A percentile compares a stretch with the other conserved stretches of the same genome.
phyloP scores from a whole-genome alignment of 2,797 vertebrate species.

The Mormyrops attenuatus region DNA sequence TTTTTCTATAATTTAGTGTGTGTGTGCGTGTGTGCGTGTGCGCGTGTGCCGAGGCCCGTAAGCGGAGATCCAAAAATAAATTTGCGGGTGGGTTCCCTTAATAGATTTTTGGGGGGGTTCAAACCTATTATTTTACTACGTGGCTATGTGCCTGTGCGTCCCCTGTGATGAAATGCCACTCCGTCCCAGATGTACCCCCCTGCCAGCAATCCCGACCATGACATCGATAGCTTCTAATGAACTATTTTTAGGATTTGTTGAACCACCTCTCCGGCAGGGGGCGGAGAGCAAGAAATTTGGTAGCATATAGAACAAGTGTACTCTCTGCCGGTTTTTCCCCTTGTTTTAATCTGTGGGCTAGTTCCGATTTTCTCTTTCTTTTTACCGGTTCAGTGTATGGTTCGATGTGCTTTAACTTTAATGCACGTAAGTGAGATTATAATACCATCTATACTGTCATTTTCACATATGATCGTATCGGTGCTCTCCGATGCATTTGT shows the following conservation, averaged over 20 bases:
- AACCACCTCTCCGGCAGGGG: constrained; percentile 38
- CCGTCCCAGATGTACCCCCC: neutral
- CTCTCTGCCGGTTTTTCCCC: neutral
- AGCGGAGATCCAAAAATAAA: neutral
- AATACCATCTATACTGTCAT: constrained; percentile 17
- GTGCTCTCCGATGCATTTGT: neutral
- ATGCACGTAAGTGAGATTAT: constrained; percentile 51
- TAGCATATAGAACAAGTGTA: neutral
- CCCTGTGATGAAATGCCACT: neutral
- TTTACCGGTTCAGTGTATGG: constrained; percentile 11
- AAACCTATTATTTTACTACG: neutral
- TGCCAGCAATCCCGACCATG: neutral
- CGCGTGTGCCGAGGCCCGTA: neutral
- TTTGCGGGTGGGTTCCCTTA: neutral
- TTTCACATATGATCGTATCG: neutral
- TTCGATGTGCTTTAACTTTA: constrained; percentile 23
- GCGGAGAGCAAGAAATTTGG: constrained; percentile 2
- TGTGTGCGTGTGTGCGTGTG: neutral
- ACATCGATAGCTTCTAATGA: neutral
- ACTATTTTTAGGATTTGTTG: neutral
- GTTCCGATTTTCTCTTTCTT: neutral
- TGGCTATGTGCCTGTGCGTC: neutral
- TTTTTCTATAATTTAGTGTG: neutral
- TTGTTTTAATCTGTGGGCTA: neutral
- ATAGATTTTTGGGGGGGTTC: neutral